Evolutionary conservation across 2,888 invertebrate species (phyloP).

Genomic region (Melikaiella ostensackeni): DNA sequence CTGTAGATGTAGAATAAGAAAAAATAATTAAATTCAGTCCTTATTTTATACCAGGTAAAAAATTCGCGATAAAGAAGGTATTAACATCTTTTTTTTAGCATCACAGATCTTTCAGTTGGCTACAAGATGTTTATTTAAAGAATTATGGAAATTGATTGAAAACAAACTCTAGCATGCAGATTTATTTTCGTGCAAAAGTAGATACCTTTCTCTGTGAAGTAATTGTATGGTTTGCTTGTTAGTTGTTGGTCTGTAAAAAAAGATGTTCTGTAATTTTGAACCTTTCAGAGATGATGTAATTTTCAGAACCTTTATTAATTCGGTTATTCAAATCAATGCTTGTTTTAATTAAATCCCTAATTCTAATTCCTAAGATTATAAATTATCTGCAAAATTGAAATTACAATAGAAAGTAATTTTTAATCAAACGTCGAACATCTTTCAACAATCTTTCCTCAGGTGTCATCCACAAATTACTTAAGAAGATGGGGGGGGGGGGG

Average conservation of each 20-base stretch:
- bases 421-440: not conserved
- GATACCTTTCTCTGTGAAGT: constrained; percentile 81
- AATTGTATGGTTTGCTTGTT: constrained; percentile 76
- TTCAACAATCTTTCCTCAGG: not conserved
- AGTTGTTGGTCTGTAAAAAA: constrained; percentile 77
- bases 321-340: not conserved
- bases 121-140: not conserved
- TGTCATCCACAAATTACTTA: not conserved
- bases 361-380: not conserved
- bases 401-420: not conserved
- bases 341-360: not conserved
- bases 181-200: constrained; percentile 57
- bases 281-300: not conserved
- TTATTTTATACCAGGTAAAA: not conserved
- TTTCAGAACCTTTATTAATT: not conserved
- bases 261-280: constrained; percentile 45
- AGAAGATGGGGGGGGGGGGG: too few species aligned
- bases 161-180: constrained; percentile 60
- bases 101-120: constrained; percentile 6
- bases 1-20: not conserved
- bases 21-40: not conserved
- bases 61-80: constrained; percentile 33
- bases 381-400: not conserved
- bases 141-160: constrained; percentile 19
- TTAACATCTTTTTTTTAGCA: constrained; percentile 1